A percentile compares a stretch with the other conserved stretches of the same genome.
Conservation (phyloP, 2,797 vertebrate species). For the Microhierax caerulescens region DNA sequence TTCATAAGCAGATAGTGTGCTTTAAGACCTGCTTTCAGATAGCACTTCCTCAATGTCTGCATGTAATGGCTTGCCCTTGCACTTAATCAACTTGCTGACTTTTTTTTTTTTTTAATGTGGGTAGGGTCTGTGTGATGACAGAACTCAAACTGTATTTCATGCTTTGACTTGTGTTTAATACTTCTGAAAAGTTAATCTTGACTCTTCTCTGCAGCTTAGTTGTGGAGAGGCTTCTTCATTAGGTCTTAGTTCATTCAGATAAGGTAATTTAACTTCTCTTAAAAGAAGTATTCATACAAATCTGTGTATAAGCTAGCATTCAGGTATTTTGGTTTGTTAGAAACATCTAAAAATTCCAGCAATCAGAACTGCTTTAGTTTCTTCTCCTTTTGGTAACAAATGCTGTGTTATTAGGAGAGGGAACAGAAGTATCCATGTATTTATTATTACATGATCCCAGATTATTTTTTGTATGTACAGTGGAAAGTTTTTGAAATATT, state of each 20-base stretch:
- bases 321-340: background rate
- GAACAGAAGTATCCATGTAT: fast-evolving
- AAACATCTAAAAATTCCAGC: background rate
- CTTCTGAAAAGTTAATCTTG: background rate
- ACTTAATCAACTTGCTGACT: background rate
- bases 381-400: background rate
- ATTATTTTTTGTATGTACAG: background rate
- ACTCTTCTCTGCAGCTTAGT: background rate
- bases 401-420: background rate
- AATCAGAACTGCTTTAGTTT: background rate
- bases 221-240: background rate
- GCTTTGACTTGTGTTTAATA: conserved; percentile 22
- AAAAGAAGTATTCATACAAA: background rate
- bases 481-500: background rate
- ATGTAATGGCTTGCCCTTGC: background rate
- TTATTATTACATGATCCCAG: background rate
- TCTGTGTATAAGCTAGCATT: background rate
- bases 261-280: background rate
- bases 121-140: background rate
- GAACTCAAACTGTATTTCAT: background rate
- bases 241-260: background rate
- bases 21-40: background rate
- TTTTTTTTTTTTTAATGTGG: background rate
- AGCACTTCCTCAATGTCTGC: background rate
- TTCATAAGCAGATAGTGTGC: background rate